phyloP scores from a whole-genome alignment of 2,888 invertebrate genomes.

The Daptonema setosum region DNA sequence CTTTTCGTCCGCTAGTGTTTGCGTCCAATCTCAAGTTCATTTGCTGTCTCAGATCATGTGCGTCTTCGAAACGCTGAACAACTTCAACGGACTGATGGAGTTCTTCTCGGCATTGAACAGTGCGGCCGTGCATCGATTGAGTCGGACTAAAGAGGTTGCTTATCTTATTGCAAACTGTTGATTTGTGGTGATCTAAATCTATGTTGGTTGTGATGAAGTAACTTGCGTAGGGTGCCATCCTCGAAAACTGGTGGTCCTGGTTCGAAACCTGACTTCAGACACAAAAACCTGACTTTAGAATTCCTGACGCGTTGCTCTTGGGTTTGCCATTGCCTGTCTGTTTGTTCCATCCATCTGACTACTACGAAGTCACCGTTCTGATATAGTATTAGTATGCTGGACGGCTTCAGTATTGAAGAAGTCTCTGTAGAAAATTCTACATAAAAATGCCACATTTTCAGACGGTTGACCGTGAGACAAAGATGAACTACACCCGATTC shows the following conservation, averaged over 20 bases:
- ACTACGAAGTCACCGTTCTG: too few relatives aligned
- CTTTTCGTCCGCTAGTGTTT: too few relatives aligned
- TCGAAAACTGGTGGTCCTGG: too few relatives aligned
- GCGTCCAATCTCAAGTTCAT: too few relatives aligned
- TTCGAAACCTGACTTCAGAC: too few relatives aligned
- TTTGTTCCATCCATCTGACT: too few relatives aligned
- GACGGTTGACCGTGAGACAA: slow-evolving; percentile 38
- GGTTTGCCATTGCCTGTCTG: too few relatives aligned
- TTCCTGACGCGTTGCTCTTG: too few relatives aligned
- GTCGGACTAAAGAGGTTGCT: slow-evolving; percentile 40
- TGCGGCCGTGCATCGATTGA: slow-evolving; percentile 67
- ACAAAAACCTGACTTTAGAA: too few relatives aligned
- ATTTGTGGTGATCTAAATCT: background rate
- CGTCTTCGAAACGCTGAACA: slow-evolving; percentile 81
- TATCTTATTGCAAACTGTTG: background rate
- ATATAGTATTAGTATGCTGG: too few relatives aligned
- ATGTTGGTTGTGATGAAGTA: background rate
- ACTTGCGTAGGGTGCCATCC: too few relatives aligned
- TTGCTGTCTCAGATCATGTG: slow-evolving; percentile 58
- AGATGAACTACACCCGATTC: slow-evolving; percentile 63
- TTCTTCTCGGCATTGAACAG: slow-evolving; percentile 74
- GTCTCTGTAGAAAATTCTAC: background rate
- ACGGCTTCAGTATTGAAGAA: too few relatives aligned
- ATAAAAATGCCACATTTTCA: slow-evolving; percentile 9
- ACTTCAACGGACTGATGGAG: slow-evolving; percentile 89